Evolutionary conservation across 2,797 vertebrate species (phyloP), one percentile per base, ranked within the genome.

Genomic region (Morus bassanus): DNA sequence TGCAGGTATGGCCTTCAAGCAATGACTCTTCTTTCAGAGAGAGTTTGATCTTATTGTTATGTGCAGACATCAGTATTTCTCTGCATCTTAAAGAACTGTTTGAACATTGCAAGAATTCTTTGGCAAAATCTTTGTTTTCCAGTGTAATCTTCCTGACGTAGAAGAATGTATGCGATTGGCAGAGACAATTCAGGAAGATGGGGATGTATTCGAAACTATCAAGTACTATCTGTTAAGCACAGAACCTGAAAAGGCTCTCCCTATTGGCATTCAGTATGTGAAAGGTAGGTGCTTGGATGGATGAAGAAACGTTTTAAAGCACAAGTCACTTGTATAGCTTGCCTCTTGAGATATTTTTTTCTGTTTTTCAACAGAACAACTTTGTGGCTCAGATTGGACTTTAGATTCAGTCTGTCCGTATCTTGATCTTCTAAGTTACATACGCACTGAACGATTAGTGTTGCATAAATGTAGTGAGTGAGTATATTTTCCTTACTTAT

Each of bases 371-470:
- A 95, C 98, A 99, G 99, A 99, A 53, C 98, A 98, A 97, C 98
- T 99, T 61, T 97, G 96, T 94, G 98, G 96, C 83, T 97, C 98
- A 78, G 96, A 99, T 46, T 99, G 99, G 99, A 99, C 97, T 10
- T 94, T 99, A 96, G 99, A 99, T 64, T 95, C 97, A 9, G 86
- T 99, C 68, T 98, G 98, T 75, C 98, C 99, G 0, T 96, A 99
- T 93, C 98, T 99, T 85, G 99, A 99, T 91, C 98, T 99, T 87
- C 96, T 99, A 89, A 99, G 99, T 94, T 99, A 99, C 94, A 99
- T 99, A 90, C 98, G 99, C 91, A 99, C 99, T 8, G 99, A 99
- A 81, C 98, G 97, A 77, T 98, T 99, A 80, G 91, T 99, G 83
- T 97, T 98, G 79, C 97, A 98, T 97, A 98, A 98, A 65, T 98